Evolutionary conservation across 2,113 vertebrate species (phyloP), one percentile per base, ranked within the genome.

Genomic region (Psammodynastes pulverulentus): DNA sequence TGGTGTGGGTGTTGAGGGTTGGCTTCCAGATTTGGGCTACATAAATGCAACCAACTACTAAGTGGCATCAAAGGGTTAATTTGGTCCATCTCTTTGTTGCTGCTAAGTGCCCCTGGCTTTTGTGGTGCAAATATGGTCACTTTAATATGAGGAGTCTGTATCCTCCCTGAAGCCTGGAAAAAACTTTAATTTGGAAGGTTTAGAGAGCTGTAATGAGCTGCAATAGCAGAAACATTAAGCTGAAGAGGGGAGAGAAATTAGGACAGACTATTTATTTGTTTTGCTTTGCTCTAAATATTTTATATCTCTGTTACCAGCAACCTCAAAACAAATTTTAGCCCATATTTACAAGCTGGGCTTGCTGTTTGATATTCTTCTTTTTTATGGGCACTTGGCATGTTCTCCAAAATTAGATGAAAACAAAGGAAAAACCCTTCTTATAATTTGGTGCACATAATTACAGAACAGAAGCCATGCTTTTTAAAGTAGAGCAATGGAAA

Each of bases 361-460:
- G 13, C 29, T 96, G 54, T 94, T 97, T 95, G 94, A 39, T 91
- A 84, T 96, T 93, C 91, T 56, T 96, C 56, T 90, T 84, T 95
- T 92, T 93, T 97, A 43, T 91, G n/a, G 94, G 92, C 89, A 86
- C 13, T 94, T 96, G 94, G 96, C 95, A 96, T 93, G 92, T 92
- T 95, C 95, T 97, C 95, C 97, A 97, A 95, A 95, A 96, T 95
- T 96, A 96, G 94, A 97, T 96, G 95, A 95, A 95, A 97, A 96
- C 96, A 96, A 96, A 97, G 94, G 87, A 91, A 97, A 95, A 96
- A 97, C 96, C 24, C 29, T 79, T 45, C 51, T 29, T 97, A 96
- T 96, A 95, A 96, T 97, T 97, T 96, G 95, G 95, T 95, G 56
- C 89, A 87, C 39, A 91, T 95, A 96, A 94, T 97, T 97, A 95